Base-by-base conservation (phyloP, 2,888 invertebrate genomes). In the Eupithecia exiguata region DNA sequence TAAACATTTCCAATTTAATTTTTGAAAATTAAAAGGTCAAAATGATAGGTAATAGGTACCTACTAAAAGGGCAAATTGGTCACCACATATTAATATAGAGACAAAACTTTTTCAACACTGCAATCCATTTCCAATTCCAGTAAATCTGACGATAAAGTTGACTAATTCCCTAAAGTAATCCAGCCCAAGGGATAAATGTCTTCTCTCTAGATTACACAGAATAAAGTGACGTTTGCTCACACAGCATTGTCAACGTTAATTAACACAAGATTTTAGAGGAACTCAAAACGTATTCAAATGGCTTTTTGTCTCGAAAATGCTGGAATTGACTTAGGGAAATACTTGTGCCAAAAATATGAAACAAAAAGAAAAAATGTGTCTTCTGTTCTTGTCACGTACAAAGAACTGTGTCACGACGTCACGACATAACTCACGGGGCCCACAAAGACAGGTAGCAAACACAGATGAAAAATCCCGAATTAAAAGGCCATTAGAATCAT, bases 401-500 rank as follows among this genome's bases (percentile, higher is more conserved):
- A 21, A 53, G 21, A 53, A 53, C 49, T 21, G 49, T 21, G 49
- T 53, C 49, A 21, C 46, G 46, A 46, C 46, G 18, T 18, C 16
- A n/a, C 25, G 25, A 46, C 66, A 61, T 74, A 69, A 74, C 69
- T 70, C 68, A 72, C 62, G 58, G 67, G 21, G 12, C 16, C 62
- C 35, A 70, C 67, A 66, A 72, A 67, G 62, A 66, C 70, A 72
- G 70, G 70, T 74, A 71, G 67, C 72, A 71, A 43, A 70, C 49
- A 70, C 71, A 77, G 72, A 74, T 72, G 71, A 74, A 76, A 76
- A 70, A 77, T 74, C 53, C 68, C 68, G 71, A 69, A 77, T 76
- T 75, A 74, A 76, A 77, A 68, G 70, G 69, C 71, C 75, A 77
- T 74, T 77, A 81, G 79, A 82, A 77, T 79, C 83, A 82, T 81